A percentile compares a stretch with the other conserved stretches of the same genome.
Evolutionary conservation across 37 sponge, comb jelly and placozoan species (phyloP).

Genomic region (Spongilla lacustris): DNA sequence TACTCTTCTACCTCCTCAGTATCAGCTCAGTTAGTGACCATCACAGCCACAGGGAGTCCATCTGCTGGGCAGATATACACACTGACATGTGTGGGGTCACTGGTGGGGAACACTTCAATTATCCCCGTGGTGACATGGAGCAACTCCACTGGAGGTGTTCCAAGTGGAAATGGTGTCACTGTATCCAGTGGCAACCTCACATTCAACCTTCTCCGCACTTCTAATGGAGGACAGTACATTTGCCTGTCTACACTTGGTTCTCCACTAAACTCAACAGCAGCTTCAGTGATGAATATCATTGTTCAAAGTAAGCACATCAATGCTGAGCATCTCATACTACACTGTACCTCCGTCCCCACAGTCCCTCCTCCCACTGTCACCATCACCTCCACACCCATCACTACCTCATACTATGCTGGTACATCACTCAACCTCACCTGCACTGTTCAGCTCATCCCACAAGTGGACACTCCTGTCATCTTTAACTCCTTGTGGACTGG

Average conservation of each 20-base stretch:
- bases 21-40: not conserved
- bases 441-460: not conserved
- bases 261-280: not conserved
- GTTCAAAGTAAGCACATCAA: not conserved
- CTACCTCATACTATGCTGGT: not conserved
- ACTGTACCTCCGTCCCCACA: not conserved
- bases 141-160: not conserved
- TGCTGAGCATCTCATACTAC: no score
- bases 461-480: not conserved
- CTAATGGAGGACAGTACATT: not conserved
- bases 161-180: not conserved
- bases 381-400: not conserved
- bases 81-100: not conserved
- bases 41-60: not conserved
- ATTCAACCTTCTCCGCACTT: not conserved
- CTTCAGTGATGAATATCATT: not conserved
- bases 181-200: not conserved
- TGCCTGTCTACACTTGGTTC: not conserved
- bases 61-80: not conserved
- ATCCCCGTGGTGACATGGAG: not conserved
- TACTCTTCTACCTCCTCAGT: not conserved
- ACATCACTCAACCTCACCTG: not conserved
- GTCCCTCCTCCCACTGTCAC: conserved; percentile 1
- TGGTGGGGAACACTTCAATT: not conserved
- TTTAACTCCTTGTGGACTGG: not conserved